A percentile compares a stretch with the other conserved stretches of the same genome.
Conservation (phyloP, 1,140 invertebrate genomes). For the Drosophila nasuta region DNA sequence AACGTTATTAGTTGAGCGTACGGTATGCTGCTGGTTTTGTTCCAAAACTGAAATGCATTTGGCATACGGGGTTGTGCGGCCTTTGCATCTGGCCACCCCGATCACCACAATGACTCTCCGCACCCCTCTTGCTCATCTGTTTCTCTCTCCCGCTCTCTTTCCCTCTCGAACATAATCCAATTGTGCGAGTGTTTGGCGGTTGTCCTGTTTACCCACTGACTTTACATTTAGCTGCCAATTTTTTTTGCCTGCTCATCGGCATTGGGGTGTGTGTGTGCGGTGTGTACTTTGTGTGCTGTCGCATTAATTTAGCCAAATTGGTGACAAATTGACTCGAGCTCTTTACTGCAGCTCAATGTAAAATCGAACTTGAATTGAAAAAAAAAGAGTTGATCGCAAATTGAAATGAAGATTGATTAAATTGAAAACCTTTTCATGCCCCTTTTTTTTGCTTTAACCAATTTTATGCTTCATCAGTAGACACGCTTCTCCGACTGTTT, state of each 20-base stretch:
- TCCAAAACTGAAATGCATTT: too few relatives aligned
- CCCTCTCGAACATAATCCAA: conserved; percentile 63
- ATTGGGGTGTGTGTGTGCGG: conserved; percentile 29
- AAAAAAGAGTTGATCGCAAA: too few relatives aligned
- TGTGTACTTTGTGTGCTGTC: conserved; percentile 47
- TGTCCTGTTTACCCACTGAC: conserved; percentile 51
- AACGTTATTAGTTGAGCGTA: conserved; percentile 64
- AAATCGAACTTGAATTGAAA: not conserved
- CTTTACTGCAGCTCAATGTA: not conserved
- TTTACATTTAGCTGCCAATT: conserved; percentile 47
- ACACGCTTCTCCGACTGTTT: too few relatives aligned
- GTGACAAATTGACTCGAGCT: conserved; percentile 58
- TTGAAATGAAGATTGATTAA: not conserved
- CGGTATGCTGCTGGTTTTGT: conserved; percentile 5
- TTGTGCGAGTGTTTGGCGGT: conserved; percentile 55
- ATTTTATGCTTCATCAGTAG: too few relatives aligned
- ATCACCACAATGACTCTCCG: not conserved
- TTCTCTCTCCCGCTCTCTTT: not conserved
- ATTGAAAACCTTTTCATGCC: not conserved
- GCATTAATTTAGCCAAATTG: conserved; percentile 73
- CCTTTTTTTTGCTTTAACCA: too few relatives aligned
- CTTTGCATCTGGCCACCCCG: conserved; percentile 42
- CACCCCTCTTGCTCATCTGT: not conserved
- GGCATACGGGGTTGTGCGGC: conserved; percentile 13
- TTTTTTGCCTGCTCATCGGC: conserved; percentile 42